phyloP scores from a whole-genome alignment of 2,113 vertebrate species.

The Lontra canadensis region DNA sequence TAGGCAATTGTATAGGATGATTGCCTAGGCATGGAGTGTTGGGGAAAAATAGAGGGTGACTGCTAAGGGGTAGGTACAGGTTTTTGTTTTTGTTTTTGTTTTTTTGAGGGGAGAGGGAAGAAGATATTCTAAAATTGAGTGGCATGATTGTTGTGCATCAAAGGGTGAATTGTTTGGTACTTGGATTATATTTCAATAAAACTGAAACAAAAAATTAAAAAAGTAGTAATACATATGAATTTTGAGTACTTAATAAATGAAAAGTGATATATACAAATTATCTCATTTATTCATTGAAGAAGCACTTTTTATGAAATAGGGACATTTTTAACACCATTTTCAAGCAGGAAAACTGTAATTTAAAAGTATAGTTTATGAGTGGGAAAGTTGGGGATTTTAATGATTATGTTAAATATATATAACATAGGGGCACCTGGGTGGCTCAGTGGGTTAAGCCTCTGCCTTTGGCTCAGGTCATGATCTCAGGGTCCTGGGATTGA shows the following conservation, averaged over 20 bases:
- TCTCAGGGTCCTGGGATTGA: no score
- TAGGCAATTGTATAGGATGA: background rate
- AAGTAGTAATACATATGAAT: background rate
- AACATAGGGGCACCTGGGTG: no score
- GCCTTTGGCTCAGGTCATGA: no score
- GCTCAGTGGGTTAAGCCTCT: no score
- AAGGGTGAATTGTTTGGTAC: background rate
- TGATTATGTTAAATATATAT: background rate
- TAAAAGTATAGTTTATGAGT: background rate
- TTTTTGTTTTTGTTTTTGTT: background rate
- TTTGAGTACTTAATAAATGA: background rate
- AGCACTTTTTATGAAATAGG: background rate
- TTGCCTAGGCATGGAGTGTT: background rate
- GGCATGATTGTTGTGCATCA: background rate
- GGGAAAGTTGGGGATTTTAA: background rate
- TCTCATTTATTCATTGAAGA: background rate
- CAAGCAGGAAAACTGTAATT: background rate
- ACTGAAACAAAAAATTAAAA: background rate
- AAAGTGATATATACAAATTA: background rate
- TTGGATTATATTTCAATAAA: background rate
- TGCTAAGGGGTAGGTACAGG: background rate
- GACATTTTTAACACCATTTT: background rate
- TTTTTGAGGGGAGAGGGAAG: background rate
- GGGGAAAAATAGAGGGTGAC: background rate
- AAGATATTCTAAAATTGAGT: background rate